Conservation (phyloP, 2,888 invertebrate species). For the Megastigmus dorsalis region DNA sequence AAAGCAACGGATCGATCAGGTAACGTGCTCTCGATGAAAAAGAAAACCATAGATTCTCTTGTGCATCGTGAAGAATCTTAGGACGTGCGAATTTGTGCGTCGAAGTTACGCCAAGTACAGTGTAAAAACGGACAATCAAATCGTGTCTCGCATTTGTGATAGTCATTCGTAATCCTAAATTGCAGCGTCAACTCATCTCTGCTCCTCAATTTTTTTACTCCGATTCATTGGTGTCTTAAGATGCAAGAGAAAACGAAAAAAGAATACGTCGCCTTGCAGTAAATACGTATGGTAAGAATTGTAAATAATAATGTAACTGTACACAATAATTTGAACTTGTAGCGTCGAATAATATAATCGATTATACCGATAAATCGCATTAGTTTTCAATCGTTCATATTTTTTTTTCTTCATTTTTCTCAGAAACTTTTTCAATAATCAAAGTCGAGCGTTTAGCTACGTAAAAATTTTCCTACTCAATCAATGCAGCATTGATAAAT, state of each 20-base stretch:
- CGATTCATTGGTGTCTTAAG: constrained; percentile 11
- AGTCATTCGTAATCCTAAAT: constrained; percentile 38
- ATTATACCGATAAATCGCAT: constrained; percentile 32
- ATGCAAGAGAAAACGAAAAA: constrained; percentile 28
- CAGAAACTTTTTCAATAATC: constrained; percentile 26
- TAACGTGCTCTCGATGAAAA: constrained; percentile 22
- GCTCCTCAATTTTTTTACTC: constrained; percentile 11
- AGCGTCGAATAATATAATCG: constrained; percentile 39
- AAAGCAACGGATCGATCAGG: constrained; percentile 25
- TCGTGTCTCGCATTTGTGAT: constrained; percentile 8
- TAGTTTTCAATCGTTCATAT: constrained; percentile 2
- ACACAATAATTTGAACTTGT: constrained; percentile 48
- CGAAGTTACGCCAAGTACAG: constrained; percentile 30
- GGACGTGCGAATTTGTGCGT: constrained; percentile 7
- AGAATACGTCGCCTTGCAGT: constrained; percentile 24
- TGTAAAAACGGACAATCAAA: constrained; percentile 30
- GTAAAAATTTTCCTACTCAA: constrained; percentile 45
- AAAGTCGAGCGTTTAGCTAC: constrained; percentile 33
- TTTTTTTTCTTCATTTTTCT: constrained; percentile 1
- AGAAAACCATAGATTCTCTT: constrained; percentile 17
- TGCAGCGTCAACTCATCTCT: constrained; percentile 21
- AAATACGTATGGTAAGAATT: constrained; percentile 46
- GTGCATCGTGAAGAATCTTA: not conserved
- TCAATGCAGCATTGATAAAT: constrained; percentile 46
- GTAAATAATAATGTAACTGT: constrained; percentile 54